phyloP scores from a whole-genome alignment of 2,888 invertebrate species.

The Cistogaster globosa region DNA sequence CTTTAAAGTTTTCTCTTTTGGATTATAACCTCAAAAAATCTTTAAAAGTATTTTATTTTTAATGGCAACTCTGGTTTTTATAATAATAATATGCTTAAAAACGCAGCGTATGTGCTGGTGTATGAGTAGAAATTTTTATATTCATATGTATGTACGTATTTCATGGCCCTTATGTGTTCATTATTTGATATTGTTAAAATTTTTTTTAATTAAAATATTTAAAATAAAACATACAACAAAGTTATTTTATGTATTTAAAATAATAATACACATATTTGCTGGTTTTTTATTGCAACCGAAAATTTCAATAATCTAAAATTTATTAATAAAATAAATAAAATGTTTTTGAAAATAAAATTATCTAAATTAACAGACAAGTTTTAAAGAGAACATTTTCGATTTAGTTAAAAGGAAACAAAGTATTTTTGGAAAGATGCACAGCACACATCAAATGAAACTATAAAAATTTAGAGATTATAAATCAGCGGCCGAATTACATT shows the following conservation, averaged over 20 bases:
- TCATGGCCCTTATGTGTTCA: neutral
- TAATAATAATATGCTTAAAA: too few relatives aligned
- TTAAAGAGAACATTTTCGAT: neutral
- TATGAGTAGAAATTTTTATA: neutral
- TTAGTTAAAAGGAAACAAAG: too few relatives aligned
- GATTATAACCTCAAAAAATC: neutral
- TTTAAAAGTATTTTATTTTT: neutral
- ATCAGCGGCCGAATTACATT: too few relatives aligned
- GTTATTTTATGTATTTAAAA: constrained; percentile 47
- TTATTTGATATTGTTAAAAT: constrained; percentile 45
- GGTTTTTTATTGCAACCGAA: constrained; percentile 11
- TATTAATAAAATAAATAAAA: constrained; percentile 14
- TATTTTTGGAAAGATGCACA: too few relatives aligned
- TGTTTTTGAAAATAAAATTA: neutral
- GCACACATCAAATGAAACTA: too few relatives aligned
- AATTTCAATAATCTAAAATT: constrained; percentile 22
- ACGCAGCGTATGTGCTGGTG: too few relatives aligned
- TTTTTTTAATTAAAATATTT: constrained; percentile 62
- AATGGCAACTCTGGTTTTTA: neutral
- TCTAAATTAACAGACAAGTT: neutral
- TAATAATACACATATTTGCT: constrained; percentile 20
- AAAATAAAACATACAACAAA: constrained; percentile 25
- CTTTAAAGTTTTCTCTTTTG: too few relatives aligned
- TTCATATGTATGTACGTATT: constrained; percentile 1
- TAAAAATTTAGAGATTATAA: too few relatives aligned